Evolutionary conservation across 2,113 vertebrate species (phyloP), one percentile per base, ranked within the genome.

Genomic region (Oostethus manadensis): DNA sequence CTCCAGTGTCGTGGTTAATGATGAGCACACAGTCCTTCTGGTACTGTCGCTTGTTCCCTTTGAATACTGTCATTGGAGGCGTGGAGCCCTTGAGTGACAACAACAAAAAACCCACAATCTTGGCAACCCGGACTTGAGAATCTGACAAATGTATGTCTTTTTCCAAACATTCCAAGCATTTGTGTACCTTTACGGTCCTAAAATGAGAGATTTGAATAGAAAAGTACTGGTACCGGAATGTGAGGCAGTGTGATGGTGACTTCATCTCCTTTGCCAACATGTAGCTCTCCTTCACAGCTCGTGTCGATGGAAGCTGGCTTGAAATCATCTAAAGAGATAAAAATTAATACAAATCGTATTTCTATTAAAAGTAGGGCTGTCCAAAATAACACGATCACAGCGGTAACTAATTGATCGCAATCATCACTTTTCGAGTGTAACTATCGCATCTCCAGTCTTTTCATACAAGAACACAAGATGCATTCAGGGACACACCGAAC

Each of bases 11-110:
- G 15, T 98, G 97, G 77, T 99, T 98, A 65, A 99, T 97, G 77
- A 99, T 95, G 62, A 99, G 94, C 50, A 99, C 97, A 51, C 97
- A 99, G 83, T 99, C 97, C 79, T 99, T 99, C 88, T 98, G 96
- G 80, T 97, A 98, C 0, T 94, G 94, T 38, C 95, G 90, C 79
- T 98, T 99, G 87, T 98, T 98, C 75, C 97, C 97, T 89, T 97
- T 99, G 84, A 99, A 99, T 42, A 99, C 95, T 0, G 96, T 99
- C 96, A 97, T 96, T 5, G 96, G 95, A 63, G 97, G 97, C 9
- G 97, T 96, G 62, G 96, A 99, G 48, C 97, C 95, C 97, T 98
- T 58, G 26, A 46, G 35, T 44, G 15, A 63, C 6, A 51, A 23
- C 20, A 29, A 13, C 0, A 18, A 1, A 54, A 38, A 11, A 38